Conservation (phyloP, 2,888 invertebrate species). For the Polyploca ridens region DNA sequence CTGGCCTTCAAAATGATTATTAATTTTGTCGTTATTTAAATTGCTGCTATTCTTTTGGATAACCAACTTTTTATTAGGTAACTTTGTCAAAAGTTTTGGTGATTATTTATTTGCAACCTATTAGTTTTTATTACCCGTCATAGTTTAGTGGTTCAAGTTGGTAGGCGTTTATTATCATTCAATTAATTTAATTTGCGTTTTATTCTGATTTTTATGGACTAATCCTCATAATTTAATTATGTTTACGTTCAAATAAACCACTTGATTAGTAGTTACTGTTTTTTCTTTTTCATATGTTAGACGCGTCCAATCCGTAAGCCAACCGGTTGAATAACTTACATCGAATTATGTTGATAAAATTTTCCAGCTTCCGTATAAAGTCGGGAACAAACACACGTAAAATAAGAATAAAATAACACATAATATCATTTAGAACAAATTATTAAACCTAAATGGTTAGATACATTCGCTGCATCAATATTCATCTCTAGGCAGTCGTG, state of each 20-base stretch:
- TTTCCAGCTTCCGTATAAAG: too few relatives aligned
- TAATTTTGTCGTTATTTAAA: not conserved
- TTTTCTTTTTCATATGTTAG: too few relatives aligned
- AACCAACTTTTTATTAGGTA: not conserved
- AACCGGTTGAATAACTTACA: too few relatives aligned
- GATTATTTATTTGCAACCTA: not conserved
- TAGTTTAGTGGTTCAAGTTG: not conserved
- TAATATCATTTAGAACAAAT: not conserved
- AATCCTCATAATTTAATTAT: too few relatives aligned
- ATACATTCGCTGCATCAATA: slow-evolving; percentile 35
- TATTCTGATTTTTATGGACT: not conserved
- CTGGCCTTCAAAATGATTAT: not conserved
- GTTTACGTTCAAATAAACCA: too few relatives aligned
- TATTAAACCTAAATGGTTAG: not conserved
- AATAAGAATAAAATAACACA: not conserved
- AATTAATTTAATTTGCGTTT: not conserved
- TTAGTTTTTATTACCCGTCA: not conserved
- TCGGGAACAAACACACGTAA: too few relatives aligned
- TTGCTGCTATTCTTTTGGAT: not conserved
- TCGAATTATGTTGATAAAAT: too few relatives aligned
- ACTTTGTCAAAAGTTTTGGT: not conserved
- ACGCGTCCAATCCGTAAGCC: too few relatives aligned
- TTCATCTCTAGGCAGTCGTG: slow-evolving; percentile 61
- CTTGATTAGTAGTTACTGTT: too few relatives aligned
- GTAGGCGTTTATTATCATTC: not conserved